Conservation (phyloP, 1,140 invertebrate genomes). For the Chrysomallon squamiferum region DNA sequence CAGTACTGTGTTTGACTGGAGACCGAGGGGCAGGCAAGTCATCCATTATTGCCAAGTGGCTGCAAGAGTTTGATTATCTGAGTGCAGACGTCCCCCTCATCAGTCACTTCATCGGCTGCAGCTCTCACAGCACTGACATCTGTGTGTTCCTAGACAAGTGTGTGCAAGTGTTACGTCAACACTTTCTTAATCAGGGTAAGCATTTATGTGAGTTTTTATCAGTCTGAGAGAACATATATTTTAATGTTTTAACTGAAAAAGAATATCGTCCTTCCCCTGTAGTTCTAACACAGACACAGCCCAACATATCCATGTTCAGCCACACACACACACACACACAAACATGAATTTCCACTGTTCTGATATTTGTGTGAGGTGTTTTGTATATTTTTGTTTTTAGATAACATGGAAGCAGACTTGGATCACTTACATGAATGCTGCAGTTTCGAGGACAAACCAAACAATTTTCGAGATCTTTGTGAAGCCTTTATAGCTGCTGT, state of each 20-base stretch:
- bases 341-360: no score
- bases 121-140: conserved; percentile 40
- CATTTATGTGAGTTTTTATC: no score
- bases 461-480: conserved; percentile 41
- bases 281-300: no score
- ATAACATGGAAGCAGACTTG: no score
- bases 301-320: no score
- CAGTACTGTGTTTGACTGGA: conserved; percentile 45
- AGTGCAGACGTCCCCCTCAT: conserved; percentile 45
- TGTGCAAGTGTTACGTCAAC: conserved; percentile 38
- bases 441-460: conserved; percentile 15
- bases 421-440: neutral
- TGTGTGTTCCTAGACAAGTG: conserved; percentile 39
- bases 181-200: conserved; percentile 38
- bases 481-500: conserved; percentile 52
- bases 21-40: conserved; percentile 57
- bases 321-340: no score
- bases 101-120: conserved; percentile 48
- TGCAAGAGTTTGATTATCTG: conserved; percentile 37
- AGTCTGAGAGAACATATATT: no score
- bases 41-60: conserved; percentile 51
- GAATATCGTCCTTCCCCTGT: no score
- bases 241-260: no score
- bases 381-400: no score
- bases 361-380: no score